Conservation (phyloP, 2,797 vertebrate species). For the Pyrocephalus nanus region DNA sequence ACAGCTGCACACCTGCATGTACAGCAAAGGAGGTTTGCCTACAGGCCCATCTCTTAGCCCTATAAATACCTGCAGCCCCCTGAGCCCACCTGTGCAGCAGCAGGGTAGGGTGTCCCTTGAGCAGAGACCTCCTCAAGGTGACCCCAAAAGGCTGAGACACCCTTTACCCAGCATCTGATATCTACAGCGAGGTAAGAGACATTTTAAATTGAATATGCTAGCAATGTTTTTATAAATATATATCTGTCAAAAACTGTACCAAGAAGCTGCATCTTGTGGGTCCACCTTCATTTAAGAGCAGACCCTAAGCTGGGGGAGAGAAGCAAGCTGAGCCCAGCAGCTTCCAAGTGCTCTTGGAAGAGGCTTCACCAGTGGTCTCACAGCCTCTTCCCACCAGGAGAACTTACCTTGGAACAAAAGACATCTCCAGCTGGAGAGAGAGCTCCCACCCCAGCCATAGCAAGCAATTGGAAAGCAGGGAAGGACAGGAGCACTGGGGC, state of each 20-base stretch:
- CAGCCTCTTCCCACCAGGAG: background rate
- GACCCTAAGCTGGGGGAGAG: background rate
- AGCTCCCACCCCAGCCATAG: slow-evolving; percentile 32
- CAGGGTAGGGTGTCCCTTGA: too few relatives aligned
- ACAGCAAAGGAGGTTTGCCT: background rate
- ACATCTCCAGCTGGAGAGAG: slow-evolving; percentile 28
- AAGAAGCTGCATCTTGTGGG: background rate
- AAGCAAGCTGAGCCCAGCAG: background rate
- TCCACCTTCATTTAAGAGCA: background rate
- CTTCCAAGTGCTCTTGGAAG: background rate
- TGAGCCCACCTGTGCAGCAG: background rate
- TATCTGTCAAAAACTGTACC: background rate
- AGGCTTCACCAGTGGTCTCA: background rate
- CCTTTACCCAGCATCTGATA: background rate
- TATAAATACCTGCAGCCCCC: background rate
- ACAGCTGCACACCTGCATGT: background rate
- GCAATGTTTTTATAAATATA: background rate
- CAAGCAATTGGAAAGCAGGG: background rate
- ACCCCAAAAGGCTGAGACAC: background rate
- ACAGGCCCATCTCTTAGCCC: background rate
- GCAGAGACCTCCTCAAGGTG: background rate
- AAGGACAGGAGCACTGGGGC: background rate
- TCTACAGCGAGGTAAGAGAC: accelerated
- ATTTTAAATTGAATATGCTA: background rate
- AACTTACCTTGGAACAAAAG: slow-evolving; percentile 65